Evolutionary conservation across 2,797 vertebrate genomes (phyloP), one percentile per base, ranked within the genome.

Genomic region (Spondyliosoma cantharus): DNA sequence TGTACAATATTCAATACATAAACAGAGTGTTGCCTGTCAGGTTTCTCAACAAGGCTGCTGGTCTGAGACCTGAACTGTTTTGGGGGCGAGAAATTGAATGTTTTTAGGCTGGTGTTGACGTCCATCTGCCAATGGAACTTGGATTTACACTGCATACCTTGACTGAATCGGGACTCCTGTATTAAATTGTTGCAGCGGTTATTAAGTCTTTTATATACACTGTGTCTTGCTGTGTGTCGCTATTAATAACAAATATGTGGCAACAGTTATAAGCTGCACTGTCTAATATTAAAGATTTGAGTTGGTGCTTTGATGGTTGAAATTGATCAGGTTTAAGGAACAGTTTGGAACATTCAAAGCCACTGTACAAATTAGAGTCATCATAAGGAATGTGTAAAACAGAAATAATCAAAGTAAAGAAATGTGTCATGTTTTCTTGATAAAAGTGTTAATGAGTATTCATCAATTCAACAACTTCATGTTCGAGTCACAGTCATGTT

Each of bases 301-400:
- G 50, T 53, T 68, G 67, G 61, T 76, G 56, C 53, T 46, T 16
- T 46, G 0, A 53, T 25, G 22, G 16, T 7, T n/a, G 42, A 32
- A 71, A 82, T 8, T 3, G 1, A 60, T 62, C 20, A 19, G 25
- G 68, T 17, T 7, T 29, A 42, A 57, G 27, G 22, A 52, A 74
- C 27, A 4, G 46, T 9, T 65, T 17, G 17, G 7, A n/a, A 71
- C 19, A 65, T 67, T 46, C 71, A 42, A 37, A 11, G 37, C 37
- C 37, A 37, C 15, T 61, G 25, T 69, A 56, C 52, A 75, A 76
- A 64, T 71, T 1, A 7, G 57, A 67, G 52, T 64, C 4, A 71
- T 80, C 5, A 67, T 25, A 11, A 73, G 80, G 62, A 88, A 79
- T 87, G 82, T 56, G 54, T 5, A 29, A 19, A 46, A 15, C 2